These are phyloP conservation scores for Leptinotarsa peninsularis DNA, from an alignment of 2,888 invertebrate genomes.

Conservation along the genomic window DNA sequence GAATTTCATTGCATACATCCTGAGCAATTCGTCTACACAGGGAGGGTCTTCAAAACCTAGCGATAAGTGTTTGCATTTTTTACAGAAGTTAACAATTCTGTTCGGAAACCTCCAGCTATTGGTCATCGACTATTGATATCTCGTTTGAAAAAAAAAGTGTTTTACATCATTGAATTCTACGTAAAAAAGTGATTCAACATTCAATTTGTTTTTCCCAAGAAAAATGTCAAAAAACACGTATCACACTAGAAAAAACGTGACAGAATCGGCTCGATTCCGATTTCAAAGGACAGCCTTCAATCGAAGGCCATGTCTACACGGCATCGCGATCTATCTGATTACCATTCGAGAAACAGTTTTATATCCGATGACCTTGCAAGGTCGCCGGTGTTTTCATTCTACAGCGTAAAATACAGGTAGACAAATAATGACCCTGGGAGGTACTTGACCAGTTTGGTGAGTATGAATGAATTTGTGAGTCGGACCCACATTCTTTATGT, in stretches of 20 bases:
- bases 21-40: constrained; percentile 73
- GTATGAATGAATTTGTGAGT: background rate
- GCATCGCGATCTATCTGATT: background rate
- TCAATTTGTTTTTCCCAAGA: too few relatives aligned
- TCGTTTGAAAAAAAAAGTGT: too few relatives aligned
- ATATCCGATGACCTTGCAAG: constrained; percentile 1
- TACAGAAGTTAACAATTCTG: too few relatives aligned
- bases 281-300: background rate
- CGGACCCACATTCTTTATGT: background rate
- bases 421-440: background rate
- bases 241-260: too few relatives aligned
- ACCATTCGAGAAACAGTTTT: background rate
- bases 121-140: too few relatives aligned
- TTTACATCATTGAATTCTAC: too few relatives aligned
- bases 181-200: too few relatives aligned
- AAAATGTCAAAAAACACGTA: too few relatives aligned
- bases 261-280: too few relatives aligned
- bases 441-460: constrained; percentile 7
- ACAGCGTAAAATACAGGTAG: background rate
- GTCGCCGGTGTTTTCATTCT: background rate
- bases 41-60: constrained; percentile 77
- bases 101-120: too few relatives aligned
- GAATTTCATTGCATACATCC: constrained; percentile 86
- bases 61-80: too few relatives aligned
- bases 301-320: background rate